Evolutionary conservation across 2,113 vertebrate species (phyloP), one percentile per base, ranked within the genome.

Genomic region (Tichodroma muraria): DNA sequence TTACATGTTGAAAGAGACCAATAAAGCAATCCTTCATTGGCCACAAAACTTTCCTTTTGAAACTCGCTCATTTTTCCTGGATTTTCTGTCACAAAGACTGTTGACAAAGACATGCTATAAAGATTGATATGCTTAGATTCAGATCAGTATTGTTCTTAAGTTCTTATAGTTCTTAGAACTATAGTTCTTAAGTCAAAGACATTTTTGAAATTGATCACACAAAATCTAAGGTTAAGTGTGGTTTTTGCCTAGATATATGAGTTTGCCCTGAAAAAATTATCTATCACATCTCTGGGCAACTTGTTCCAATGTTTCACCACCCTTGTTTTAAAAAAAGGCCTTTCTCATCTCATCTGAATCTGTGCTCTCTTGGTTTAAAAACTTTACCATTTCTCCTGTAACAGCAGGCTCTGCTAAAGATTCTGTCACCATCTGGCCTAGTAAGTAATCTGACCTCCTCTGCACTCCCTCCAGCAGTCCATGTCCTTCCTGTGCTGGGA

Each of bases 391-490:
- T 11, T 53, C 17, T 69, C 65, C n/a, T 63, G 3, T 63, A 10
- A 5, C 6, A n/a, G 7, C 33, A 35, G 11, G 5, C 13, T 13
- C 27, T 68, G 13, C 3, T 57, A 61, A 47, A 71, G 37, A 8
- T 6, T 69, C 16, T 30, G 27, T 65, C 30, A 13, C 8, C 13
- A 6, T 69, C 63, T 53, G 10, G 60, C 23, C 24, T 60, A 6
- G 7, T 42, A 15, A 59, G 30, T n/a, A n/a, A n/a, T n/a, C n/a
- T 80, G 16, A 2, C 33, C 25, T 79, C 28, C 44, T 79, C 33
- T 81, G 54, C 13, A 8, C 11, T 4, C 3, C 0, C 4, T 60
- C 6, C 33, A 70, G 5, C 19, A 31, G 17, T 72, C 25, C 8
- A 1, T 35, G 13, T 61, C 45, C 19, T n/a, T 22, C 11, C 8